A percentile compares a stretch with the other conserved stretches of the same genome.
phyloP scores from a whole-genome alignment of 2,797 vertebrate species.

The Pogonophryne albipinna region DNA sequence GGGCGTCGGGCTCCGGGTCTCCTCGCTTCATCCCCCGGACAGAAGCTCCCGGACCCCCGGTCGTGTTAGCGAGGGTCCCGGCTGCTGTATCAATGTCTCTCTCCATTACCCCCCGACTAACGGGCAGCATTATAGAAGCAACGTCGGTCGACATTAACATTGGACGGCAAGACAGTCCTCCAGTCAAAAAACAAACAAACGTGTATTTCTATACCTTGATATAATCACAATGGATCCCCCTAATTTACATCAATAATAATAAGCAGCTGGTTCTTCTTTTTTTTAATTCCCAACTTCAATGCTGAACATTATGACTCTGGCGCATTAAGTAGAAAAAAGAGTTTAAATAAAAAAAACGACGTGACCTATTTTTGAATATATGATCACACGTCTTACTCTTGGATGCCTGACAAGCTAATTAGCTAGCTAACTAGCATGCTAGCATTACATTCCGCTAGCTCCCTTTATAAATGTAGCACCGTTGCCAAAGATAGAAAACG shows the following conservation, averaged over 20 bases:
- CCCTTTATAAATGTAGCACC: slow-evolving; percentile 70
- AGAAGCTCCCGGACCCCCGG: slow-evolving; percentile 66
- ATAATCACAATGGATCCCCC: slow-evolving; percentile 36
- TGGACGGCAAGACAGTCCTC: slow-evolving; percentile 74
- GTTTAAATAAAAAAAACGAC: slow-evolving; percentile 25
- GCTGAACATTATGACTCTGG: too few species aligned
- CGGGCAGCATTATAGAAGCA: slow-evolving; percentile 84
- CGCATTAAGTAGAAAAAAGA: too few species aligned
- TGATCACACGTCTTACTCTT: slow-evolving; percentile 68
- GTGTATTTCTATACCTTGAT: slow-evolving; percentile 20
- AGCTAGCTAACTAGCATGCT: slow-evolving; percentile 79
- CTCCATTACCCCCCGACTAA: slow-evolving; percentile 85
- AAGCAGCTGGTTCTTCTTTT: too few species aligned
- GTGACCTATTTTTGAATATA: slow-evolving; percentile 66
- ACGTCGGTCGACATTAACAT: slow-evolving; percentile 89
- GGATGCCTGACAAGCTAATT: slow-evolving; percentile 78
- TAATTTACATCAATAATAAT: background rate
- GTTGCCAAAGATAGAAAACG: slow-evolving; percentile 68
- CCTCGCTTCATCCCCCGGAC: slow-evolving; percentile 84
- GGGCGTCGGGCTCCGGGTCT: slow-evolving; percentile 85
- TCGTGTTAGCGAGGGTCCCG: slow-evolving; percentile 70
- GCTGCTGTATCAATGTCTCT: slow-evolving; percentile 79
- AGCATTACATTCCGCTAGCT: slow-evolving; percentile 86
- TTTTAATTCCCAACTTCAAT: too few species aligned
- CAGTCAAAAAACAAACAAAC: slow-evolving; percentile 49